A percentile compares a stretch with the other conserved stretches of the same genome.
phyloP scores from a whole-genome alignment of 2,113 vertebrate genomes.

The Pavo muticus region DNA sequence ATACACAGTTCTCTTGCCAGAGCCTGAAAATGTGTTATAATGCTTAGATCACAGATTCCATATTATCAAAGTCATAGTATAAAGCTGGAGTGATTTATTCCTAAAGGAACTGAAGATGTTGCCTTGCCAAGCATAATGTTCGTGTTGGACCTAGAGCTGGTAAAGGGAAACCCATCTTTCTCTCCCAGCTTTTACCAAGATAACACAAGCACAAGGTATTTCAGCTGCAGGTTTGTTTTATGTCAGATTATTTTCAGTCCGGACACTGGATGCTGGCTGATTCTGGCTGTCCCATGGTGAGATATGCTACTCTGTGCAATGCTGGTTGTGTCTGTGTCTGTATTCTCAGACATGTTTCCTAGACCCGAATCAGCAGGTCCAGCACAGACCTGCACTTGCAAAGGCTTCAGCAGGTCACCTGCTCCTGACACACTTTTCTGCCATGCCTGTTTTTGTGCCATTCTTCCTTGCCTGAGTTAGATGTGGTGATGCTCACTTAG shows the following conservation, averaged over 20 bases:
- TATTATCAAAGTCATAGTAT: background rate
- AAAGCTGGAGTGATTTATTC: background rate
- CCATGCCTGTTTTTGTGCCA: background rate
- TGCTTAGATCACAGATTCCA: background rate
- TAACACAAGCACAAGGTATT: background rate
- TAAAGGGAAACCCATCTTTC: background rate
- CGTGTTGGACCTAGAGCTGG: background rate
- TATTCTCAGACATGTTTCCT: accelerated
- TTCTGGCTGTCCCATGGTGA: background rate
- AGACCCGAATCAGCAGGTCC: background rate
- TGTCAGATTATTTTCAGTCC: background rate
- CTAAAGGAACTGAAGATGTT: background rate
- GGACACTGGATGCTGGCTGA: accelerated
- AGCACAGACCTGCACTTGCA: accelerated
- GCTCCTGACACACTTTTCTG: background rate
- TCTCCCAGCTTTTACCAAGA: background rate
- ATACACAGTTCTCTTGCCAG: background rate
- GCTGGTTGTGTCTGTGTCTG: accelerated
- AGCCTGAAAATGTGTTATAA: background rate
- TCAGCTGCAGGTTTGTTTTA: background rate
- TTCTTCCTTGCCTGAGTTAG: accelerated
- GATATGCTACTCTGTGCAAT: background rate
- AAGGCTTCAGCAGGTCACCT: background rate
- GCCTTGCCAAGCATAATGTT: background rate
- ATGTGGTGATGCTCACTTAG: background rate